A percentile compares a stretch with the other conserved stretches of the same genome.
Evolutionary conservation across 2,113 vertebrate genomes (phyloP).

Genomic region (Hiodon tergisus): DNA sequence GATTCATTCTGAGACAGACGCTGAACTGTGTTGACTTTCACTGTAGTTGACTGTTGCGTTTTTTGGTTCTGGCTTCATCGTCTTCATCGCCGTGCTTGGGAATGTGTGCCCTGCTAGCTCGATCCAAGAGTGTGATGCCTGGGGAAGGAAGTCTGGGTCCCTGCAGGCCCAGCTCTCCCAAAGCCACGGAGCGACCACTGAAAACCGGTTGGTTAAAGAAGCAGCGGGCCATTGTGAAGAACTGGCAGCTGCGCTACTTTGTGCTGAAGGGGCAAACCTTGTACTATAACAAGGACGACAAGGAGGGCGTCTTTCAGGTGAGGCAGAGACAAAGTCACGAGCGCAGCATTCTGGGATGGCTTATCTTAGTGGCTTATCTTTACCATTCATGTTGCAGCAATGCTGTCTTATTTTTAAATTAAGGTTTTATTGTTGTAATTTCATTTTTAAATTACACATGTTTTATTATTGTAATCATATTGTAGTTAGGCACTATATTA

Average conservation of each 20-base stretch:
- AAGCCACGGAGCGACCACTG: constrained; percentile 71
- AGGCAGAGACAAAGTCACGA: constrained; percentile 2
- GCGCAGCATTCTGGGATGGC: too few relatives aligned
- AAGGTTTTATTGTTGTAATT: neutral
- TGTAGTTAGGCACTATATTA: too few relatives aligned
- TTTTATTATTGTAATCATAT: too few relatives aligned
- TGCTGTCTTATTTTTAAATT: neutral
- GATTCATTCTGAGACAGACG: neutral
- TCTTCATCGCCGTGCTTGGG: neutral
- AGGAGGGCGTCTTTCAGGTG: constrained; percentile 80
- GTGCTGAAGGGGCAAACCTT: constrained; percentile 78
- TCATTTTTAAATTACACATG: too few relatives aligned
- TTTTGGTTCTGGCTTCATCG: neutral
- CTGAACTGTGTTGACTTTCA: neutral
- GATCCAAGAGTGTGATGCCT: constrained; percentile 81
- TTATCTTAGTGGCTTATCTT: neutral
- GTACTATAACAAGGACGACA: constrained; percentile 87
- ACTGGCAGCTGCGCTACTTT: constrained; percentile 91
- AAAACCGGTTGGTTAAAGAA: constrained; percentile 93
- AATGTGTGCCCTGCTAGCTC: constrained; percentile 56
- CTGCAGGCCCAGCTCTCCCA: constrained; percentile 34
- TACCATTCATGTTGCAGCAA: neutral
- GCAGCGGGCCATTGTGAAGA: constrained; percentile 86
- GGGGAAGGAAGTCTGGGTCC: constrained; percentile 53
- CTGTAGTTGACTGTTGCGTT: neutral